phyloP scores from a whole-genome alignment of 1,140 invertebrate species.

The Drosophila azteca region DNA sequence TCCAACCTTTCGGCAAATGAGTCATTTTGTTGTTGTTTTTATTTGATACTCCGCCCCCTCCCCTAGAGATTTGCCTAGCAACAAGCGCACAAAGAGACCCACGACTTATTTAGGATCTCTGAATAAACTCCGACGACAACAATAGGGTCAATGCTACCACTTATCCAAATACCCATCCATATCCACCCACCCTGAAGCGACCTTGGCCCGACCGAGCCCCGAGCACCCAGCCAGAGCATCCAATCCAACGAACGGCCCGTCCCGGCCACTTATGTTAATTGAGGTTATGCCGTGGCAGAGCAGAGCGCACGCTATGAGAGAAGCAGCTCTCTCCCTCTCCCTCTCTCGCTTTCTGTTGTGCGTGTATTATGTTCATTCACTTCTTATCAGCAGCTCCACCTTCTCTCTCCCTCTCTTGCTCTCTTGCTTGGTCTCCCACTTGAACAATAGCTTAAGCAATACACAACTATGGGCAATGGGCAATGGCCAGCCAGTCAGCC shows the following conservation, averaged over 20 bases:
- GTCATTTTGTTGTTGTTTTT: no score
- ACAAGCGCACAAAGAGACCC: conserved; percentile 28
- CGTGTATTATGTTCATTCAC: conserved; percentile 3
- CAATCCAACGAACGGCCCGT: not conserved
- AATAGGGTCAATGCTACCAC: conserved; percentile 41
- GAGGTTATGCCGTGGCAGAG: conserved; percentile 21
- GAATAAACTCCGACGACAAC: conserved; percentile 13
- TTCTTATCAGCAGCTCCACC: conserved; percentile 27
- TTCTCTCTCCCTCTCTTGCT: conserved; percentile 5
- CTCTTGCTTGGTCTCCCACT: not conserved
- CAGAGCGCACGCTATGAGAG: conserved; percentile 10
- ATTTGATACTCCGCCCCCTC: not conserved
- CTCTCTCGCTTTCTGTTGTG: not conserved
- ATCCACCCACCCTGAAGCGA: conserved; percentile 5
- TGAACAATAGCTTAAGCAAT: conserved; percentile 56
- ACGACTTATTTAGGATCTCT: not conserved
- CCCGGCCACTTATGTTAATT: conserved; percentile 36
- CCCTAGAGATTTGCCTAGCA: conserved; percentile 11
- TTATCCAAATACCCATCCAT: not conserved
- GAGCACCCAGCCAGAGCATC: not conserved
- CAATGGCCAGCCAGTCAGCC: conserved; percentile 11
- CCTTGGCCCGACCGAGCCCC: conserved; percentile 15
- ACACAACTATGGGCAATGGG: conserved; percentile 54
- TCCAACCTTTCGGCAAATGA: no score
- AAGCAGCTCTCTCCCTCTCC: not conserved